Base-by-base conservation (phyloP, 2,888 invertebrate species). In the Agonopterix heracliana region DNA sequence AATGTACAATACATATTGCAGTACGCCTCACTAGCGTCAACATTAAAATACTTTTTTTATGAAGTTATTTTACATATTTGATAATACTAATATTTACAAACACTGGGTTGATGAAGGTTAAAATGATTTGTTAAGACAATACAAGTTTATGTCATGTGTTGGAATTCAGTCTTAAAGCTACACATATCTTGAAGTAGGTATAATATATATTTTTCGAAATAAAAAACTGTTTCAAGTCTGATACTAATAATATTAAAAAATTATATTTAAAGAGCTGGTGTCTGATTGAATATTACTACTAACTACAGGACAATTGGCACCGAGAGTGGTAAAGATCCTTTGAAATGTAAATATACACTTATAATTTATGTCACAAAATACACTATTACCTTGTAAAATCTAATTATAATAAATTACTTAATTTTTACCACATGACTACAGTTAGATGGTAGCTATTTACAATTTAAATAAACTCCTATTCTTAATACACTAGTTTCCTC, bases 321-420 rank as follows among this genome's bases (percentile, higher is more conserved):
- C 75, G 74, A 69, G 71, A 71, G 64, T 67, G 52, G 54, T 50
- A 53, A 49, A 38, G 34, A 41, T 41, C 40, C 26, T 46, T 40
- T 13, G 48, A 50, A 54, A 54, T 55, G 42, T 55, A 55, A 53
- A 55, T n/a, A 41, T 52, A 45, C 45, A 14, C 38, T 36, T 40
- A 54, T 34, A 46, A 53, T 36, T 17, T 38, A 60, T 55, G 59
- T 71, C 64, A 60, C 60, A 61, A 67, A 66, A 58, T 67, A 69
- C 60, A 53, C 56, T 57, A 55, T 53, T 60, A 64, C 59, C 66
- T 69, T 75, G 71, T 77, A 75, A 76, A 78, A 78, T 69, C 74
- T 81, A 79, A 61, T 64, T 66, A 59, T 61, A 82, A 85, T 84
- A 84, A 85, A 78, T 83, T 76, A 83, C 78, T 81, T 81, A 80